Conservation (phyloP, 2,113 vertebrate species). For the Mustela nigripes region DNA sequence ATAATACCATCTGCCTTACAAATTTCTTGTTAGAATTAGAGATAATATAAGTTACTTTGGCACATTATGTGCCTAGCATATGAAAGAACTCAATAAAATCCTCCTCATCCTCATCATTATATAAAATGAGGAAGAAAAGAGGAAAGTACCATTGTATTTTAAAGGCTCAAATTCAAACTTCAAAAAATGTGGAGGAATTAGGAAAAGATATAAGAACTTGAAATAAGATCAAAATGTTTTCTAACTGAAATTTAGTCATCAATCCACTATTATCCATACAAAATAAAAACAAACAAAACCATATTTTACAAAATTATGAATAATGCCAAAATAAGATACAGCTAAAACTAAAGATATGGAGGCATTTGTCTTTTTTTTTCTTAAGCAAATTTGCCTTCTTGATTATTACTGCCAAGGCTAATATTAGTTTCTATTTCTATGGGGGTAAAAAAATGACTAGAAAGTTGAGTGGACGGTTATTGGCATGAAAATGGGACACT, state of each 20-base stretch:
- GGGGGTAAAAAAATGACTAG: neutral
- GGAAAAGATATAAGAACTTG: neutral
- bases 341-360: neutral
- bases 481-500: neutral
- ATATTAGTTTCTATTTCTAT: slow-evolving; percentile 7
- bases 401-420: neutral
- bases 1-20: neutral
- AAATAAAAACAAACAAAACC: slow-evolving; percentile 53
- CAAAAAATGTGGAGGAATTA: neutral
- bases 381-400: slow-evolving; percentile 27
- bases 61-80: neutral
- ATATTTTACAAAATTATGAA: slow-evolving; percentile 53
- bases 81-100: neutral
- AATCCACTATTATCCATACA: neutral
- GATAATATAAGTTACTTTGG: neutral
- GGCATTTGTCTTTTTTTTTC: neutral
- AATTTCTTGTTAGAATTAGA: neutral
- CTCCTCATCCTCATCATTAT: neutral
- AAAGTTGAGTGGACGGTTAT: neutral
- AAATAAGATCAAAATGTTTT: slow-evolving; percentile 48
- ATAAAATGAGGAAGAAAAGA: neutral
- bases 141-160: neutral
- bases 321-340: slow-evolving; percentile 34
- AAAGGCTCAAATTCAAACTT: slow-evolving; percentile 9
- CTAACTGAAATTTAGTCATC: neutral